Evolutionary conservation across 2,113 vertebrate genomes (phyloP), one percentile per base, ranked within the genome.

Genomic region (Hippocampus comes): DNA sequence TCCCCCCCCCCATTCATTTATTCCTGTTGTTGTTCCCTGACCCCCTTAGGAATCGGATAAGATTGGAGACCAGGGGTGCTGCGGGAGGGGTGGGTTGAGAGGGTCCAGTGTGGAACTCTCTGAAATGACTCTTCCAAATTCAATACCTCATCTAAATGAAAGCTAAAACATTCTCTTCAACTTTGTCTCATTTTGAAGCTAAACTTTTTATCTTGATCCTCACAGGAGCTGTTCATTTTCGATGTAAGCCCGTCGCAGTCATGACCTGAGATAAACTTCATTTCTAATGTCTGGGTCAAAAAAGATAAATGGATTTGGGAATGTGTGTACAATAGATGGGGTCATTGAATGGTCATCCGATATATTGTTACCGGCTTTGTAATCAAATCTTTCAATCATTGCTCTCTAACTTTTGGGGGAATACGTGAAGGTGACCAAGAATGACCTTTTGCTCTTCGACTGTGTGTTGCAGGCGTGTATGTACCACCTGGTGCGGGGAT

Each of bases 401-500:
- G 27, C 15, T 30, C 14, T 56, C 43, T 70, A 70, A 46, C 38
- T 15, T 70, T 41, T 27, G 41, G 38, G 15, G 14, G 9, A 34
- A 51, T 71, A 46, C 14, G 3, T 23, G 67, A 25, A 49, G 14
- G 38, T 75, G 41, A 66, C 23, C 25, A 9, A 75, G 17, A 18
- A n/a, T 78, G 41, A 74, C 55, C 9, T 64, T 27, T 69, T 49
- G 2, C 34, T 76, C 60, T 73, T 42, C 25, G 77, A n/a, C 68
- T 79, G 12, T 82, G 63, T 84, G 41, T 84, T 88, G 20, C 77
- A 93, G 92, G 93, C 82, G 90, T 92, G 41, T 93, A 93, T 67
- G 42, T 91, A 49, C 93, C 92, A 75, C 70, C 88, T 51, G 91
- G 87, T 65, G 57, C 78, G 78, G 90, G 88, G 68, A 71, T 82